Conservation (phyloP, 2,113 vertebrate species). For the Dascyllus trimaculatus region DNA sequence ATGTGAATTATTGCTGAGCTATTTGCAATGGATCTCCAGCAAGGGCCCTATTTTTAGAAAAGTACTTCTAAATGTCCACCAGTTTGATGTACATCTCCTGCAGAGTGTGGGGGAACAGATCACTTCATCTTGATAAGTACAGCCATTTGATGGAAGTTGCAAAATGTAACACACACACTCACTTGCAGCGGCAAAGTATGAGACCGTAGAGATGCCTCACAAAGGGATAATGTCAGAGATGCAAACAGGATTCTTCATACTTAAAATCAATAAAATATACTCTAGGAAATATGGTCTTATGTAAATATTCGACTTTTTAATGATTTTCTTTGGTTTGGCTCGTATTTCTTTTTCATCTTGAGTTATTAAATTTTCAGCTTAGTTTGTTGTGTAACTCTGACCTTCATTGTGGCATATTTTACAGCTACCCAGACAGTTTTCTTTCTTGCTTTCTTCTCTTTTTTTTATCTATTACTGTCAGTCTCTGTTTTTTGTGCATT, state of each 20-base stretch:
- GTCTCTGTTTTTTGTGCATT: too few relatives aligned
- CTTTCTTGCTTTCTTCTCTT: too few relatives aligned
- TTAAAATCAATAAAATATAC: background rate
- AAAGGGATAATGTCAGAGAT: background rate
- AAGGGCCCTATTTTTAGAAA: slow-evolving; percentile 69
- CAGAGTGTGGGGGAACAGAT: slow-evolving; percentile 37
- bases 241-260: background rate
- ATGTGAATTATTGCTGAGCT: slow-evolving; percentile 62
- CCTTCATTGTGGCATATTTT: too few relatives aligned
- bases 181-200: background rate
- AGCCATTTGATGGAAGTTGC: slow-evolving; percentile 53
- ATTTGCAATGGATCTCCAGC: slow-evolving; percentile 49
- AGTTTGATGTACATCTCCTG: slow-evolving; percentile 66
- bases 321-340: background rate
- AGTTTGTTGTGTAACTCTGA: background rate
- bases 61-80: slow-evolving; percentile 64
- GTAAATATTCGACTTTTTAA: background rate
- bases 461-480: too few relatives aligned
- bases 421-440: too few relatives aligned
- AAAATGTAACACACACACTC: slow-evolving; percentile 29
- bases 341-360: background rate
- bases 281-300: background rate
- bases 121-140: slow-evolving; percentile 69
- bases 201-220: slow-evolving; percentile 2
- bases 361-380: too few relatives aligned